phyloP scores from a whole-genome alignment of 30 jellyfish, hydroid and myxozoan genomes.

The Sanderia malayensis region DNA sequence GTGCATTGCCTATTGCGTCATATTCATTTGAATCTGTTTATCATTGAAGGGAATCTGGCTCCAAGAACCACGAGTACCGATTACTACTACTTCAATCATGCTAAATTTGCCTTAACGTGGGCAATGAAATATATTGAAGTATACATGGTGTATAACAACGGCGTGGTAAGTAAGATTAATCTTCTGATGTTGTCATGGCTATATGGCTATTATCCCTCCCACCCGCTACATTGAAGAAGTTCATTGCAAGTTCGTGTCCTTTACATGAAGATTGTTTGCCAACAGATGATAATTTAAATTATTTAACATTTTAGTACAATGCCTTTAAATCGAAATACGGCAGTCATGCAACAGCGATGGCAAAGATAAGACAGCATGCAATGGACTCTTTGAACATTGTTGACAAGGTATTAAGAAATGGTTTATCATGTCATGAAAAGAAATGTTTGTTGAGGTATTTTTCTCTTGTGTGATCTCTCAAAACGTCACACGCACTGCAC shows the following conservation, averaged over 20 bases:
- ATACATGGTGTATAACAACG: slow-evolving; percentile 52
- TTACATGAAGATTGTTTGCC: too few species aligned
- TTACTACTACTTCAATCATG: slow-evolving; percentile 53
- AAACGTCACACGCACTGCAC: too few species aligned
- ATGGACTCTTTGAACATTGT: slow-evolving; percentile 47
- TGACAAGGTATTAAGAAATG: slow-evolving; percentile 77
- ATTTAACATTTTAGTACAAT: slow-evolving; percentile 19
- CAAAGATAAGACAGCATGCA: slow-evolving; percentile 53
- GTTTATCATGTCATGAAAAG: too few species aligned
- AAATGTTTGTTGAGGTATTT: too few species aligned
- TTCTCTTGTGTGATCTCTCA: too few species aligned
- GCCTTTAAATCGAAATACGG: slow-evolving; percentile 43
- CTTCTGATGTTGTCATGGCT: too few species aligned
- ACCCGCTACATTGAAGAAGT: too few species aligned
- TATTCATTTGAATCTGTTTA: neutral
- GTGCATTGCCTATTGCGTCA: too few species aligned
- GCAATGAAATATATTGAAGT: slow-evolving; percentile 45
- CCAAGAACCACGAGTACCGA: slow-evolving; percentile 46
- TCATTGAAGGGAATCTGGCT: slow-evolving; percentile 37
- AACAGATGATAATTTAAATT: neutral
- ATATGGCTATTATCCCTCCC: too few species aligned
- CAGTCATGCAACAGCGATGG: slow-evolving; percentile 27
- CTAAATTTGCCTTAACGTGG: slow-evolving; percentile 46
- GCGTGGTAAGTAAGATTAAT: slow-evolving; percentile 55
- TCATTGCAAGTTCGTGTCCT: too few species aligned